Percentiles rank a stretch among this genome's conserved stretches.
phyloP scores from a whole-genome alignment of 23 tunicate species.

The Styela plicata region DNA sequence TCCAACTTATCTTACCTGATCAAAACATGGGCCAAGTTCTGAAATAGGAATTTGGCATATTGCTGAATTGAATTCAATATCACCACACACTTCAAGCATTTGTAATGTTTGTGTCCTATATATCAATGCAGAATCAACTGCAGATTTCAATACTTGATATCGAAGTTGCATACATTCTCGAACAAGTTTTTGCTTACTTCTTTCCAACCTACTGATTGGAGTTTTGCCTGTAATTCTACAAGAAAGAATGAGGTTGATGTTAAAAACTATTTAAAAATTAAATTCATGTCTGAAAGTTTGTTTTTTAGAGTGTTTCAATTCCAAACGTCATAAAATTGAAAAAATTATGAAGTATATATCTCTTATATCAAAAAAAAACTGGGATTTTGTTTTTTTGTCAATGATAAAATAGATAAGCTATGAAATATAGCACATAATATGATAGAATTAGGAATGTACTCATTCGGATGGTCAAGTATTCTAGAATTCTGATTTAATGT shows the following conservation, averaged over 20 bases:
- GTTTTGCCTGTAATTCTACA: slow-evolving; percentile 4
- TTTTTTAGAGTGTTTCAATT: background rate
- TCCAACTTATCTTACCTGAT: background rate
- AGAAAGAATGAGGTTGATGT: background rate
- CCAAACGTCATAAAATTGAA: too few relatives aligned
- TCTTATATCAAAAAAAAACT: too few relatives aligned
- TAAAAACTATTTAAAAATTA: too few relatives aligned
- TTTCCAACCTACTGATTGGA: background rate
- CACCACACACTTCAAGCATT: background rate
- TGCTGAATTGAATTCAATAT: background rate
- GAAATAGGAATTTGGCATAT: slow-evolving; percentile 20
- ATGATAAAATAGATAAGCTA: too few relatives aligned
- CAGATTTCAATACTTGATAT: slow-evolving; percentile 4
- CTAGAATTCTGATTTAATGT: too few relatives aligned
- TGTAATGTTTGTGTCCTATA: background rate
- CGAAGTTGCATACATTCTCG: slow-evolving; percentile 13
- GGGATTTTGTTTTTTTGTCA: too few relatives aligned
- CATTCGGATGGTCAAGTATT: too few relatives aligned
- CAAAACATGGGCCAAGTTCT: slow-evolving; percentile 21
- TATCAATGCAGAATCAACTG: background rate
- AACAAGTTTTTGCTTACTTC: background rate
- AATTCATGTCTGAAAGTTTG: too few relatives aligned
- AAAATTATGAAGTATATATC: too few relatives aligned
- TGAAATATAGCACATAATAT: too few relatives aligned
- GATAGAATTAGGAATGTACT: too few relatives aligned